Base-by-base conservation (phyloP, 2,797 vertebrate species). In the Acanthurus leucopareius region DNA sequence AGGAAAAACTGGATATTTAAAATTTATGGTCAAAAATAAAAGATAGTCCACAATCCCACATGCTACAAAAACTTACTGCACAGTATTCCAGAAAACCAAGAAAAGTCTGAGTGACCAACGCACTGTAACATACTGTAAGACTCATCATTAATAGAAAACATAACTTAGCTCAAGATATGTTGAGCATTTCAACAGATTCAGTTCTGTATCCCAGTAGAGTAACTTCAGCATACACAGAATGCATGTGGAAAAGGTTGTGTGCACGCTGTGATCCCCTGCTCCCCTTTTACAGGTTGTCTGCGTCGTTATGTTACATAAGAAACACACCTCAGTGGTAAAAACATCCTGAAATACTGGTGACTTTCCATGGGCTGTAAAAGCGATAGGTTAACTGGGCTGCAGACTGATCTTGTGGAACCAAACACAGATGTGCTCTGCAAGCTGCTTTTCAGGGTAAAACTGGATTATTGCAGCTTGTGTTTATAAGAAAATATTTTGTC, bases 301-400 rank as follows among this genome's bases (percentile, higher is more conserved):
- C 82, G 77, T 83, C 53, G 5, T 85, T 54, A 79, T 40, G 85
- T 91, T 90, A 81, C 70, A 59, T 86, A 90, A 90, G 80, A 81
- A 89, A 79, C 45, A 57, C 83, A 80, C 73, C 57, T 88, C 69
- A 11, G 70, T 5, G 73, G 74, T 74, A 79, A 84, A 81, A 88
- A 81, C 82, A 82, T 7, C 35, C 58, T 28, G 45, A 59, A 83
- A 52, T 20, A 68, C 57, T n/a, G n/a, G 57, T 79, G 73, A 84
- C 59, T 89, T 88, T 88, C 84, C 79, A 75, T 20, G 7, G 32
- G 53, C 57, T 1, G 17, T 87, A 87, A 88, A 84, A 73, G 0
- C 7, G 71, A 86, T 73, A 68, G 59, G 70, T 74, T 84, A 75
- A 88, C 77, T 68, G 72, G 78, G 72, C 75, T 77, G 67, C 58